Conservation (phyloP, 2,888 invertebrate species). For the Anticlea derivata region DNA sequence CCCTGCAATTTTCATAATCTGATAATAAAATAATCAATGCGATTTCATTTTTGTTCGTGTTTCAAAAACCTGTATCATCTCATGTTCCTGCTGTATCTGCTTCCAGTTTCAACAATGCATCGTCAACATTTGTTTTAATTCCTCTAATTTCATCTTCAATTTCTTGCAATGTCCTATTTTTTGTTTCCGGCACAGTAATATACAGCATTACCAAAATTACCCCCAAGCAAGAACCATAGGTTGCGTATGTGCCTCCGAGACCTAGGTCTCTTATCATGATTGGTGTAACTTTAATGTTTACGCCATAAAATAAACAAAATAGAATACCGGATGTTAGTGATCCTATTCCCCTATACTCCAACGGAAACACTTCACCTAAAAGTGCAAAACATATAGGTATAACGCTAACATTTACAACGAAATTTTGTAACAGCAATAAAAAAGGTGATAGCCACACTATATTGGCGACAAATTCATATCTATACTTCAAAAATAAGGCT, state of each 20-base stretch:
- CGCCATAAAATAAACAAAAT: conserved; percentile 41
- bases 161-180: conserved; percentile 50
- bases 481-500: not conserved
- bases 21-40: not conserved
- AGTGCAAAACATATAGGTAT: conserved; percentile 46
- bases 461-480: conserved; percentile 8
- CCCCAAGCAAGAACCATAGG: conserved; percentile 41
- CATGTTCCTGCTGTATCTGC: not conserved
- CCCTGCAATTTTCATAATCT: too few relatives aligned
- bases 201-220: conserved; percentile 42
- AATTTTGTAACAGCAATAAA: conserved; percentile 44
- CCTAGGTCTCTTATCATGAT: conserved; percentile 44
- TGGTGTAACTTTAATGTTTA: conserved; percentile 46
- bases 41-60: too few relatives aligned
- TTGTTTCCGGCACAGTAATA: conserved; percentile 52
- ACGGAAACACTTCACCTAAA: conserved; percentile 51
- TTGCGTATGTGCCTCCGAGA: conserved; percentile 44
- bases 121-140: conserved; percentile 1
- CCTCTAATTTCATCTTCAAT: conserved; percentile 35
- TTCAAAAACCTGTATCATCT: too few relatives aligned
- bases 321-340: conserved; percentile 45
- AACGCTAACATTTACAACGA: conserved; percentile 44
- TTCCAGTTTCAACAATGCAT: not conserved
- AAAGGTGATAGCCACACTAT: conserved; percentile 43
- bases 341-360: conserved; percentile 50